Evolutionary conservation across 2,888 invertebrate species (phyloP).

Genomic region (Euzophera pinguis): DNA sequence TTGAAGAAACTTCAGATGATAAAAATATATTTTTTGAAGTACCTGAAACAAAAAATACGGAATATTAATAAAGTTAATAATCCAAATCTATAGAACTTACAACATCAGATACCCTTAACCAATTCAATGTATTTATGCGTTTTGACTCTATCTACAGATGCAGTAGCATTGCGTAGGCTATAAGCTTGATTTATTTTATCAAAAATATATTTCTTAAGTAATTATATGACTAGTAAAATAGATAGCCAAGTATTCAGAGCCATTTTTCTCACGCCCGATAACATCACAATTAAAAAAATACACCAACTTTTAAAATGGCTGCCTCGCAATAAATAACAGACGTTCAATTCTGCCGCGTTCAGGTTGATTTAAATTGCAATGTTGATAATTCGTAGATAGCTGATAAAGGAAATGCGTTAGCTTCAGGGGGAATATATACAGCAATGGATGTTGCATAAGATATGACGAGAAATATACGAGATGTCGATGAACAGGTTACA

Average conservation of each 20-base stretch:
- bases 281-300: conserved; percentile 12
- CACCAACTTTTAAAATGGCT: background rate
- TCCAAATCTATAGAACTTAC: no score
- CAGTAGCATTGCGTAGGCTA: background rate
- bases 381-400: conserved; percentile 3
- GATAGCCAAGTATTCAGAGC: background rate
- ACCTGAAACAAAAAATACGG: background rate
- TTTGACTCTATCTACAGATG: background rate
- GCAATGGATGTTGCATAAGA: conserved; percentile 2
- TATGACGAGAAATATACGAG: conserved; percentile 8
- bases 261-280: conserved; percentile 4
- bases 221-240: background rate
- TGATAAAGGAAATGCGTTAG: conserved; percentile 6
- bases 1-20: no score
- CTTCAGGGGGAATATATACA: background rate
- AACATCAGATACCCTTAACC: no score
- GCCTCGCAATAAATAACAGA: background rate
- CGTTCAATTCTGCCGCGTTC: background rate
- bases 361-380: conserved; percentile 7
- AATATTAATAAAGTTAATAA: background rate
- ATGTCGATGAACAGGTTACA: background rate
- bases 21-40: background rate
- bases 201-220: background rate
- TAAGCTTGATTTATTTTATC: background rate
- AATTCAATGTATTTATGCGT: no score